phyloP scores from a whole-genome alignment of 2,113 vertebrate genomes.

The Tetrax tetrax region DNA sequence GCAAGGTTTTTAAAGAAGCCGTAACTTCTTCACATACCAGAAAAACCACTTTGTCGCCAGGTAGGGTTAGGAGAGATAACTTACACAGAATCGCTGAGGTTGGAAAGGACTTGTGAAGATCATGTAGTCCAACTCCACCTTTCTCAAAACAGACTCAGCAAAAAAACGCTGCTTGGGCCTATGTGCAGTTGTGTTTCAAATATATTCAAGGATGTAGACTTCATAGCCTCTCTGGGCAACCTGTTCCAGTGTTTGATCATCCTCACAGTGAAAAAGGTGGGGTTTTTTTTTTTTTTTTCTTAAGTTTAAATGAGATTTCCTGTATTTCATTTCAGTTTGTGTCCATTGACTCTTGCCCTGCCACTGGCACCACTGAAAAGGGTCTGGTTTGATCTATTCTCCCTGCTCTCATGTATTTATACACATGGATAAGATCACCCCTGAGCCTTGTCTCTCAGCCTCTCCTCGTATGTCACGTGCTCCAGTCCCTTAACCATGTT shows the following conservation, averaged over 20 bases:
- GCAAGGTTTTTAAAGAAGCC: not conserved
- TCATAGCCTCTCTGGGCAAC: not conserved
- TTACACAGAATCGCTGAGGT: accelerated
- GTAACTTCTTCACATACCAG: not conserved
- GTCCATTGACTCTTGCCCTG: not conserved
- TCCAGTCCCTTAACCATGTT: not conserved
- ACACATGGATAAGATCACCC: not conserved
- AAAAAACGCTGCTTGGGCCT: not conserved
- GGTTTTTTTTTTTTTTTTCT: not conserved
- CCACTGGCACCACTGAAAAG: not conserved
- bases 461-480: not conserved
- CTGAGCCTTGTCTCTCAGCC: not conserved
- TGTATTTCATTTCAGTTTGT: not conserved
- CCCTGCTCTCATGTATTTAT: not conserved
- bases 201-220: not conserved
- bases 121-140: not conserved
- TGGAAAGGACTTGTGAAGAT: not conserved
- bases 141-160: not conserved
- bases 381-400: not conserved
- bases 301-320: not conserved
- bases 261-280: not conserved
- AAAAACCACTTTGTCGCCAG: not conserved
- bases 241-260: not conserved
- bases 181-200: not conserved
- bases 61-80: not conserved